These are phyloP conservation scores for Corvus moneduloides DNA, from an alignment of 2,113 vertebrate species.

Conservation along the genomic window DNA sequence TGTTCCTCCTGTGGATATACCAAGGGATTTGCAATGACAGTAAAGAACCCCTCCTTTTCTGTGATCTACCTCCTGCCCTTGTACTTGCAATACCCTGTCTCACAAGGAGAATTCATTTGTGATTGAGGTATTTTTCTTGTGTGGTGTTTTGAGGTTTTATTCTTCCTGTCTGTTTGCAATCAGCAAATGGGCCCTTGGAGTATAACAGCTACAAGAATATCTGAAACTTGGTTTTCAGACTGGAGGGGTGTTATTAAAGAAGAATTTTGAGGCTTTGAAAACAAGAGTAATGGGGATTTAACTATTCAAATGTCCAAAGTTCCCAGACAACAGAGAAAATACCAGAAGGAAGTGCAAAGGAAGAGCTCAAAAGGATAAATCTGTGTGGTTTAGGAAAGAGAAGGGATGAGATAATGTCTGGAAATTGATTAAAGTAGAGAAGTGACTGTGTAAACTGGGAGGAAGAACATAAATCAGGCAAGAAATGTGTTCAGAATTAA, in stretches of 20 bases:
- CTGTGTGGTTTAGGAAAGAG: background rate
- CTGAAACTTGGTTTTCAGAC: background rate
- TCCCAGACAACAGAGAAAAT: background rate
- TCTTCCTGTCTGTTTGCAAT: background rate
- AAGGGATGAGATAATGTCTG: background rate
- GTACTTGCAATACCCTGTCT: background rate
- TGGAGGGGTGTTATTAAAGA: background rate
- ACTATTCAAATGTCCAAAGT: background rate
- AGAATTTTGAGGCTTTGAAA: background rate
- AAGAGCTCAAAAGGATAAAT: background rate
- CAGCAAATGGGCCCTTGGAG: background rate
- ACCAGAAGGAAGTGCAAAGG: background rate
- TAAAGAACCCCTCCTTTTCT: background rate
- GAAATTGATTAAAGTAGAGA: constrained; percentile 1
- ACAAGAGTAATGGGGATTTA: background rate
- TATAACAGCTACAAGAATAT: background rate
- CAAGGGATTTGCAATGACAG: background rate
- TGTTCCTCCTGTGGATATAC: background rate
- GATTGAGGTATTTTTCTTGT: background rate
- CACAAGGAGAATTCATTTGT: background rate
- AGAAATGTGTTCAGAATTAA: background rate
- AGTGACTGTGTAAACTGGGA: background rate
- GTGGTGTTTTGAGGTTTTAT: too few species aligned
- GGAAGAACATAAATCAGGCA: constrained; percentile 7
- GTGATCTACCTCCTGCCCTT: background rate